A percentile compares a stretch with the other conserved stretches of the same genome.
Conservation (phyloP, 2,888 invertebrate genomes). For the Epinotia brunnichana region DNA sequence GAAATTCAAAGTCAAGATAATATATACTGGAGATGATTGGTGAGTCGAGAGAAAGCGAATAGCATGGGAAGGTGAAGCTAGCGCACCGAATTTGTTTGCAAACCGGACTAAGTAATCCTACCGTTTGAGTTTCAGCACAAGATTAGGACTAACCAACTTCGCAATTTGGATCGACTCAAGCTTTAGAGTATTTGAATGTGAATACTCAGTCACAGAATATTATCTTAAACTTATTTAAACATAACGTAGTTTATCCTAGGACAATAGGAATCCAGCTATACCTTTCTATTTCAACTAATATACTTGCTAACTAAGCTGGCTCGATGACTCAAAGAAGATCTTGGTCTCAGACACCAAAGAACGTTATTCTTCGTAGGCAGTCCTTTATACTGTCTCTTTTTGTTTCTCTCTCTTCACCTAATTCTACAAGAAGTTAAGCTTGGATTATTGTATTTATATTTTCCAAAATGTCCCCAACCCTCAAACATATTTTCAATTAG, state of each 20-base stretch:
- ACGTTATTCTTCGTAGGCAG: too few relatives aligned
- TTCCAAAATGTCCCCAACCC: too few relatives aligned
- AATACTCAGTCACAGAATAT: background rate
- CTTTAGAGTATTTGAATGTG: conserved; percentile 6
- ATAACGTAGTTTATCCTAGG: background rate
- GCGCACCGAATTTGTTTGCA: background rate
- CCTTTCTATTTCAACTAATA: too few relatives aligned
- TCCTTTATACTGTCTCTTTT: too few relatives aligned
- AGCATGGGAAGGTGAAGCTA: background rate
- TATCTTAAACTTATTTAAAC: background rate
- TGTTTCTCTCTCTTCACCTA: too few relatives aligned
- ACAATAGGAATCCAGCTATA: background rate
- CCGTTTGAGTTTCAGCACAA: conserved; percentile 12
- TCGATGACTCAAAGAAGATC: too few relatives aligned
- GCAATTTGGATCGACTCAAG: conserved; percentile 7
- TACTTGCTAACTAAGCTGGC: too few relatives aligned
- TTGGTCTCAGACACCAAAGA: too few relatives aligned
- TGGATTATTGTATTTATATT: too few relatives aligned
- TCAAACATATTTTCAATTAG: too few relatives aligned
- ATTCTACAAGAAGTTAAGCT: too few relatives aligned
- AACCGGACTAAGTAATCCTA: conserved; percentile 4
- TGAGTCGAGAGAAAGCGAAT: background rate
- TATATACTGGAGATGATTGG: background rate
- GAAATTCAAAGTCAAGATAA: background rate
- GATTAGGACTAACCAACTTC: conserved; percentile 11